Conservation (phyloP, 2,113 vertebrate genomes). For the Callaeas wilsoni region DNA sequence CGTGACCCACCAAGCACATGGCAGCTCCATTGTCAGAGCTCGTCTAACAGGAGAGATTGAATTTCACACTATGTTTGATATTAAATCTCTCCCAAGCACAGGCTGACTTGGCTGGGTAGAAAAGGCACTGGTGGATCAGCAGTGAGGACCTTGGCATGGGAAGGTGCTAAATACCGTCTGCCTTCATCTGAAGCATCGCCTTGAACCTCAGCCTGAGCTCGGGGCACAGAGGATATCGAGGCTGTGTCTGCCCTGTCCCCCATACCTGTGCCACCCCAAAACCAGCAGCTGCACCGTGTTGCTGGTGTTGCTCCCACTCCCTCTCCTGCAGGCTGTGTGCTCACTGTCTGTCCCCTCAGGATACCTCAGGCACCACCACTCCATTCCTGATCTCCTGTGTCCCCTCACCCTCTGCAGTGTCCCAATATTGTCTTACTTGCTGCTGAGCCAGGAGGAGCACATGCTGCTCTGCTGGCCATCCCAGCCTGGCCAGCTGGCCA, state of each 20-base stretch:
- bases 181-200: neutral
- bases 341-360: neutral
- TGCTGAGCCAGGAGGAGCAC: neutral
- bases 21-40: slow-evolving; percentile 61
- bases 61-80: slow-evolving; percentile 63
- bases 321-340: neutral
- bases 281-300: neutral
- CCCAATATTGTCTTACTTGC: neutral
- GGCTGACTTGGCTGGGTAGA: slow-evolving; percentile 16
- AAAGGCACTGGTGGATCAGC: slow-evolving; percentile 11
- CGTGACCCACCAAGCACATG: slow-evolving; percentile 60
- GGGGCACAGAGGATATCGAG: neutral
- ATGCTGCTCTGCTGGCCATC: neutral
- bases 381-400: neutral
- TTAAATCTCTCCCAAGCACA: slow-evolving; percentile 52
- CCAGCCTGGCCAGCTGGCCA: neutral
- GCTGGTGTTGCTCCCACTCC: neutral
- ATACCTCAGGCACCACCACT: neutral
- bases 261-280: neutral
- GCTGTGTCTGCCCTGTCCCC: neutral
- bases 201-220: neutral
- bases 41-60: slow-evolving; percentile 59
- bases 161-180: slow-evolving; percentile 13
- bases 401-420: neutral
- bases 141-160: neutral